Conservation (phyloP, 2,888 invertebrate species). For the Emmelina monodactyla region DNA sequence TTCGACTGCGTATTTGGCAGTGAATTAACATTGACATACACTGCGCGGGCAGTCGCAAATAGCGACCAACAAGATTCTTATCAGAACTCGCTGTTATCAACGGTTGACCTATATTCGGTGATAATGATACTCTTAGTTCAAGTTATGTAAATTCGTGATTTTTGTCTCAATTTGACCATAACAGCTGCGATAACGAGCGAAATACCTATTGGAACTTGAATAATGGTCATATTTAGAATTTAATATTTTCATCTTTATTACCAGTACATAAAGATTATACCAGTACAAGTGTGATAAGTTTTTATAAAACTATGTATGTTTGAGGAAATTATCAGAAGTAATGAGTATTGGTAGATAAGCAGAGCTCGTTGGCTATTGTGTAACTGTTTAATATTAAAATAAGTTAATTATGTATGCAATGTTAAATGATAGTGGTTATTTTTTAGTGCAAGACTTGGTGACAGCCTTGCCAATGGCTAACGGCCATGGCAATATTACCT, state of each 20-base stretch:
- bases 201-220: no score
- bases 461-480: slow-evolving; percentile 65
- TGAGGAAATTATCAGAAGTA: no score
- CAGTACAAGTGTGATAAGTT: no score
- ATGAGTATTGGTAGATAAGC: no score
- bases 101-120: slow-evolving; percentile 42
- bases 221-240: no score
- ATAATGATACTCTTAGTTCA: no score
- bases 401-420: slow-evolving; percentile 41
- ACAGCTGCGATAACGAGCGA: no score
- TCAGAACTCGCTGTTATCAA: slow-evolving; percentile 52
- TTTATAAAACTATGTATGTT: no score
- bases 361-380: slow-evolving; percentile 5
- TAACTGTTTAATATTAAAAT: slow-evolving; percentile 15
- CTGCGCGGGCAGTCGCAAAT: slow-evolving; percentile 26
- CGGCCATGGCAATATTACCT: slow-evolving; percentile 64
- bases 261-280: no score
- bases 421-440: slow-evolving; percentile 62
- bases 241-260: no score
- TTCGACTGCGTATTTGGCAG: slow-evolving; percentile 51
- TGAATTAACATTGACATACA: slow-evolving; percentile 55
- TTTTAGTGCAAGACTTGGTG: slow-evolving; percentile 68
- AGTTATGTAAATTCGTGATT: no score
- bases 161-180: no score
- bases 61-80: slow-evolving; percentile 55